phyloP scores from a whole-genome alignment of 2,888 invertebrate genomes.

The Timema cristinae region DNA sequence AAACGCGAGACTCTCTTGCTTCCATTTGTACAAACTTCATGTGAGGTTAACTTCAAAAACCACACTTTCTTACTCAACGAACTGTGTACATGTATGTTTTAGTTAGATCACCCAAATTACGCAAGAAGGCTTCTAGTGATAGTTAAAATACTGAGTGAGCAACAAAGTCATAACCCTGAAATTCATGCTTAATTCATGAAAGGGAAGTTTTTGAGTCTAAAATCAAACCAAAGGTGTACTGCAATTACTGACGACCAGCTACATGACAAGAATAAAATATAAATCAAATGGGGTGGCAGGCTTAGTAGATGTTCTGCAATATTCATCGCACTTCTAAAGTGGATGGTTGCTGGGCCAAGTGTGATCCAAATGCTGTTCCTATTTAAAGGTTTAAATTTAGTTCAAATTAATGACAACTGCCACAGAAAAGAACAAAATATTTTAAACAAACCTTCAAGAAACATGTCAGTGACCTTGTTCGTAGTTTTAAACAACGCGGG shows the following conservation, averaged over 20 bases:
- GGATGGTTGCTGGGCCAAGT: background rate
- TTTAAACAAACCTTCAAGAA: no score
- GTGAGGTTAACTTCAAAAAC: background rate
- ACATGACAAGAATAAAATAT: slow-evolving; percentile 9
- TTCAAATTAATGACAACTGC: background rate
- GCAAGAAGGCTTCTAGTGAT: no score
- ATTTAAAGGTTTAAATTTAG: background rate
- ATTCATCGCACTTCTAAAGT: slow-evolving; percentile 13
- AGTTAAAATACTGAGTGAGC: slow-evolving; percentile 7
- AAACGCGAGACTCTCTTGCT: no score
- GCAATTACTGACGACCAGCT: slow-evolving; percentile 9
- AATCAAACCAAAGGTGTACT: slow-evolving; percentile 2
- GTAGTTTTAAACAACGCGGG: no score
- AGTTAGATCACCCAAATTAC: no score
- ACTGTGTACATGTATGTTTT: no score
- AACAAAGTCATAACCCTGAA: background rate
- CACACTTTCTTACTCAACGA: no score
- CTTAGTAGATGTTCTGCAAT: background rate
- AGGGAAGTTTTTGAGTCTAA: slow-evolving; percentile 10
- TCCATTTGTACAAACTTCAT: slow-evolving; percentile 4
- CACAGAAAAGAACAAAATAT: no score
- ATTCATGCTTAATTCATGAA: slow-evolving; percentile 11
- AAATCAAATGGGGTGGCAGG: slow-evolving; percentile 8
- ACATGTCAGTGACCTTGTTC: no score
- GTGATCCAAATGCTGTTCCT: background rate